A percentile compares a stretch with the other conserved stretches of the same genome.
Conservation (phyloP, 2,113 vertebrate species). For the Zootoca vivipara region DNA sequence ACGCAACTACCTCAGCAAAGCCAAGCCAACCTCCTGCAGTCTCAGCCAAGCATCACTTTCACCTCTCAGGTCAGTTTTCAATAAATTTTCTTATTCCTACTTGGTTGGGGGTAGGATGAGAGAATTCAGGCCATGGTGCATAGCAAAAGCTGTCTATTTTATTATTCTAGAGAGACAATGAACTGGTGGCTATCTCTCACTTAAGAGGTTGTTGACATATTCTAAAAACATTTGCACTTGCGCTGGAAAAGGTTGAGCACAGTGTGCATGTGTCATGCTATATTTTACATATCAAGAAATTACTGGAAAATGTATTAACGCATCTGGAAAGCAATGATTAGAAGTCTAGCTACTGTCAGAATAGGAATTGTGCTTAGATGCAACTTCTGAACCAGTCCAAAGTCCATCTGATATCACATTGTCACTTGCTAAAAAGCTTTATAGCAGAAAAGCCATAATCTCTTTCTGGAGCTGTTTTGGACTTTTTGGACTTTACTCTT, state of each 20-base stretch:
- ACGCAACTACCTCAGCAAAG: slow-evolving; percentile 99
- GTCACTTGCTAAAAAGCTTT: neutral
- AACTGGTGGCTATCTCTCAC: neutral
- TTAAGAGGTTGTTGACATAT: neutral
- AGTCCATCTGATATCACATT: neutral
- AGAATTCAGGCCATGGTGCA: neutral
- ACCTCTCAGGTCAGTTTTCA: slow-evolving; percentile 88
- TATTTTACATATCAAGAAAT: neutral
- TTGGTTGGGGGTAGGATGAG: neutral
- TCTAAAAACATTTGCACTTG: neutral
- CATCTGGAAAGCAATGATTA: neutral
- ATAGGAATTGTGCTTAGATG: neutral
- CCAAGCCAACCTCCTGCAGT: slow-evolving; percentile 99
- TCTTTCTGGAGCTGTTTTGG: neutral
- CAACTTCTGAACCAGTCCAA: neutral
- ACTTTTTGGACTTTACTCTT: neutral
- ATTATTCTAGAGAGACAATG: neutral
- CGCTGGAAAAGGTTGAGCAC: neutral
- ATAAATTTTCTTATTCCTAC: slow-evolving; percentile 9
- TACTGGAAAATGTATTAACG: neutral
- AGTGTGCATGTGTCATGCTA: neutral
- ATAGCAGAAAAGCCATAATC: neutral
- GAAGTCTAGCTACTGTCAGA: neutral
- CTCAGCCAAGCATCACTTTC: slow-evolving; percentile 97
- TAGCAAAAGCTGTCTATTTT: neutral